Conservation (phyloP, 2,888 invertebrate genomes). For the Drosophila prostipennis region DNA sequence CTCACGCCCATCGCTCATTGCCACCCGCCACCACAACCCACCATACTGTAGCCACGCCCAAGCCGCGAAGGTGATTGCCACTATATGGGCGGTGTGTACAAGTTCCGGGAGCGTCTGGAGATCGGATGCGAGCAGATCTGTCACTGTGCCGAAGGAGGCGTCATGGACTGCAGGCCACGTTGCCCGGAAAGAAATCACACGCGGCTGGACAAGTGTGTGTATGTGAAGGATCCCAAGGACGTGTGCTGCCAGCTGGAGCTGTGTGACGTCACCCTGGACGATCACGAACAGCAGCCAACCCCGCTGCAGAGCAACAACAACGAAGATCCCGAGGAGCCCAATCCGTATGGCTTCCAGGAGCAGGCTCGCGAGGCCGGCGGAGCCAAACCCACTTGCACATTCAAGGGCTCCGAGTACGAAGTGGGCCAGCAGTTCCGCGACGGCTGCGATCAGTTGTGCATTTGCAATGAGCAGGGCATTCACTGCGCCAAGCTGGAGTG, state of each 20-base stretch:
- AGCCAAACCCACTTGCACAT: constrained; percentile 64
- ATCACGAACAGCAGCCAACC: constrained; percentile 86
- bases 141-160: constrained; percentile 89
- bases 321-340: constrained; percentile 44
- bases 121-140: constrained; percentile 93
- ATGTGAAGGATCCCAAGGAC: constrained; percentile 92
- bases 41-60: constrained; percentile 57
- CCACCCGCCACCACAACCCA: constrained; percentile 13
- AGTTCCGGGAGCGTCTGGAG: constrained; percentile 89
- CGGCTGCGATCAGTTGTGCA: constrained; percentile 91
- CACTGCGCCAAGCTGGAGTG: constrained; percentile 93
- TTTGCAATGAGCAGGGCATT: constrained; percentile 89
- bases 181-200: constrained; percentile 87
- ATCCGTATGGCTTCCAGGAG: constrained; percentile 68
- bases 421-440: constrained; percentile 91
- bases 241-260: constrained; percentile 93
- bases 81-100: constrained; percentile 88
- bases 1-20: constrained; percentile 37
- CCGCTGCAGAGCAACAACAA: constrained; percentile 68
- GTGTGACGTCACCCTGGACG: constrained; percentile 93
- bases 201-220: constrained; percentile 90
- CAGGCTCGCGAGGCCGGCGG: constrained; percentile 75
- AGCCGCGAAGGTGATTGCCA: constrained; percentile 79
- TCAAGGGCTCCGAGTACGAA: constrained; percentile 80
- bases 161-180: constrained; percentile 90